Conservation (phyloP, 2,113 vertebrate species). For the Mustela lutreola region DNA sequence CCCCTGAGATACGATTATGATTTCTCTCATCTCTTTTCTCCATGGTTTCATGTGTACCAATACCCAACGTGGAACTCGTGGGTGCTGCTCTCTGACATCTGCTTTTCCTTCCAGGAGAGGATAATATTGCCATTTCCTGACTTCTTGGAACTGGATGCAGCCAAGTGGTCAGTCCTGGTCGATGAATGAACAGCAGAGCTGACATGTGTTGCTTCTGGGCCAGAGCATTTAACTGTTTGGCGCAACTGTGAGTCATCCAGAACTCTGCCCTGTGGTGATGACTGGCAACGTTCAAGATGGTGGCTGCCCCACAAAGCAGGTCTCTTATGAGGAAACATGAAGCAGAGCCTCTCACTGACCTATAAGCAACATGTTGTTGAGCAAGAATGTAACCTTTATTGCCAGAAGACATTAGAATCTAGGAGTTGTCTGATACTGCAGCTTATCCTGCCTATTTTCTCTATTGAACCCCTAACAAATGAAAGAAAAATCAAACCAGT, state of each 20-base stretch:
- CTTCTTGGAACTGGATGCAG: background rate
- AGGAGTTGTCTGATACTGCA: background rate
- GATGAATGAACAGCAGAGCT: slow-evolving; percentile 22
- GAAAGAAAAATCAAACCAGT: background rate
- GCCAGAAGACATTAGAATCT: background rate
- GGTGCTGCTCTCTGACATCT: background rate
- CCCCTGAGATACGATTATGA: slow-evolving; percentile 64
- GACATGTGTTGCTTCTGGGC: background rate
- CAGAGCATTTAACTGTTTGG: background rate
- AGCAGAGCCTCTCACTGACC: background rate
- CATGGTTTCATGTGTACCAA: slow-evolving; percentile 59
- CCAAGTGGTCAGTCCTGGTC: background rate
- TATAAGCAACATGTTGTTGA: background rate
- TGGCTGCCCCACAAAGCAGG: background rate
- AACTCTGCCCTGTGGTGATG: background rate
- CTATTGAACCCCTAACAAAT: slow-evolving; percentile 58
- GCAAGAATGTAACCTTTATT: slow-evolving; percentile 1
- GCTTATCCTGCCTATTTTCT: background rate
- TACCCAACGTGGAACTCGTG: background rate
- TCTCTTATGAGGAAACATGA: background rate
- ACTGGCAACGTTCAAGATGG: background rate
- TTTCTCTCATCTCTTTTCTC: slow-evolving; percentile 58
- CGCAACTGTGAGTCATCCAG: background rate
- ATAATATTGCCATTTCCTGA: background rate
- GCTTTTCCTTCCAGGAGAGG: background rate